phyloP scores from a whole-genome alignment of 2,888 invertebrate species.

The Doris montereyensis region DNA sequence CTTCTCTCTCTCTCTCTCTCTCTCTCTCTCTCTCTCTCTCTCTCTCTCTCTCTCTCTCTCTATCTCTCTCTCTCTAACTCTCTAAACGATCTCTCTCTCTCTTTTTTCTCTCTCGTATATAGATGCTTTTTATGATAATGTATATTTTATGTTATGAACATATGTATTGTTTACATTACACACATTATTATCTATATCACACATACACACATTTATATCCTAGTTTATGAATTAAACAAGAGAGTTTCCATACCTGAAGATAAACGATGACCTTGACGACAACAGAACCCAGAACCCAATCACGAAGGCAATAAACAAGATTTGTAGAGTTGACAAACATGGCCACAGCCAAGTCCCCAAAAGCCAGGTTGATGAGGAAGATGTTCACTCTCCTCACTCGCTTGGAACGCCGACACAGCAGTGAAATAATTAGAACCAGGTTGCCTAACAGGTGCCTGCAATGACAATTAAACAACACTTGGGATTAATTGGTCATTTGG shows the following conservation, averaged over 20 bases:
- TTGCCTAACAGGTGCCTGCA: conserved; percentile 74
- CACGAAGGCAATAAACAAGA: conserved; percentile 72
- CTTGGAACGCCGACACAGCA: conserved; percentile 66
- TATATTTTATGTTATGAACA: no score
- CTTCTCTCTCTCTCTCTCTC: conserved; percentile 3
- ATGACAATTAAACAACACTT: no score
- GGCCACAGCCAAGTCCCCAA: conserved; percentile 73
- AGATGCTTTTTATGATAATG: no score
- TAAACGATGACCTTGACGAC: conserved; percentile 73
- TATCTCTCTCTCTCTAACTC: neutral
- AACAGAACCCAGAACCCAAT: conserved; percentile 73
- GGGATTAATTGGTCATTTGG: no score
- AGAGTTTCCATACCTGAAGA: conserved; percentile 72
- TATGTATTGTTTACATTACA: no score
- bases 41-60: neutral
- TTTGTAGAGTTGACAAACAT: conserved; percentile 73
- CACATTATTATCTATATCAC: no score
- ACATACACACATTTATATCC: neutral
- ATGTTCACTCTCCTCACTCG: conserved; percentile 72
- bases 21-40: neutral
- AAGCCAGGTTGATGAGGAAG: conserved; percentile 73
- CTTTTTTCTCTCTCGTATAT: no score
- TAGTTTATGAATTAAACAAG: conserved; percentile 69
- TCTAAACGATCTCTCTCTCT: neutral
- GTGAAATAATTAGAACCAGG: conserved; percentile 66